Evolutionary conservation across 2,113 vertebrate species (phyloP).

Genomic region (Regulus satrapa): DNA sequence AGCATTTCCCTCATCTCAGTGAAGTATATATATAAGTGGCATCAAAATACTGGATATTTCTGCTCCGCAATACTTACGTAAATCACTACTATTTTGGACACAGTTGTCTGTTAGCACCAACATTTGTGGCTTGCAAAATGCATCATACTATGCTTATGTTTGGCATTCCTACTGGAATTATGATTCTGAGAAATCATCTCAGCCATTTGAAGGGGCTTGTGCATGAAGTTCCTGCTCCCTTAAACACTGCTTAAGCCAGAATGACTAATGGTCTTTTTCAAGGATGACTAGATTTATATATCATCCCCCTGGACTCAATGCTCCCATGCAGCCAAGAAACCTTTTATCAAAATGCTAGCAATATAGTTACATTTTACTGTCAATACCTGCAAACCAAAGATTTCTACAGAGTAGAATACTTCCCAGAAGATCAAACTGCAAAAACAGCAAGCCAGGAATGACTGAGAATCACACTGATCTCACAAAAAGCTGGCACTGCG

Average conservation of each 20-base stretch:
- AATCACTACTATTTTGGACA: background rate
- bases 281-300: background rate
- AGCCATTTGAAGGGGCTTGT: background rate
- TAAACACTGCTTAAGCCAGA: background rate
- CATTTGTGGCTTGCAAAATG: background rate
- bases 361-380: background rate
- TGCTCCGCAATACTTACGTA: background rate
- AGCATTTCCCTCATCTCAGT: background rate
- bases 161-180: background rate
- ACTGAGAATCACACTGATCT: background rate
- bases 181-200: background rate
- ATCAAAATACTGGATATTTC: background rate
- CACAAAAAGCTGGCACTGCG: background rate
- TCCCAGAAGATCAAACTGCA: slow-evolving; percentile 10
- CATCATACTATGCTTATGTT: background rate
- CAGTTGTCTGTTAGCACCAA: background rate
- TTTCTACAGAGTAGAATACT: background rate
- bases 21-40: background rate
- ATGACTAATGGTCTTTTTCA: slow-evolving; percentile 14
- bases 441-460: background rate
- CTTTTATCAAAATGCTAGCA: slow-evolving; percentile 11
- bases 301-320: background rate
- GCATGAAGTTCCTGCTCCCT: background rate
- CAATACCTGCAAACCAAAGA: background rate
- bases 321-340: background rate